Evolutionary conservation across 2,797 vertebrate genomes (phyloP).

Genomic region (Lithobates sylvaticus): DNA sequence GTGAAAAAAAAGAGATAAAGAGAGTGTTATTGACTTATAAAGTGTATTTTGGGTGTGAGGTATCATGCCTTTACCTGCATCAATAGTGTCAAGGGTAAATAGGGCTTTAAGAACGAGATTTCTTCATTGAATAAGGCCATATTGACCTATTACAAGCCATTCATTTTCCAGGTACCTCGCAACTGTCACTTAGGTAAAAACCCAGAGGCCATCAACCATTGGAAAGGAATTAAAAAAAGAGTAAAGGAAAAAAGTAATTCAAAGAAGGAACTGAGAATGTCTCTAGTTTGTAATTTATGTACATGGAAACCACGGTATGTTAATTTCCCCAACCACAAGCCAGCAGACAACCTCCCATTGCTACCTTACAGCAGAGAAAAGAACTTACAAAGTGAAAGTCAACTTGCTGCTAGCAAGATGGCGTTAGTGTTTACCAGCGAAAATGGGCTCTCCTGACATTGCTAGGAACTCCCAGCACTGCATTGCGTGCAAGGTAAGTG

Average conservation of each 20-base stretch:
- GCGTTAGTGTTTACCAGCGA: background rate
- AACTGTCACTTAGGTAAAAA: background rate
- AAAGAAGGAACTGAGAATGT: conserved; percentile 53
- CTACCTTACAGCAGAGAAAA: conserved; percentile 35
- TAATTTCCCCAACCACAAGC: conserved; percentile 59
- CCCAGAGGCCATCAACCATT: background rate
- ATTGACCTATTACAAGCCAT: background rate
- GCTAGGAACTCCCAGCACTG: background rate
- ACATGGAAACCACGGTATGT: conserved; percentile 53
- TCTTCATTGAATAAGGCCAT: background rate
- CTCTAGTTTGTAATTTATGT: conserved; percentile 45
- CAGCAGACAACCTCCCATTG: conserved; percentile 48
- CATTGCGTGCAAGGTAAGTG: conserved; percentile 22
- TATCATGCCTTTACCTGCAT: no score
- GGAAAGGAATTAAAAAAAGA: conserved; percentile 20
- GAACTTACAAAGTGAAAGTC: conserved; percentile 58
- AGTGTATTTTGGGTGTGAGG: no score
- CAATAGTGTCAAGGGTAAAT: no score
- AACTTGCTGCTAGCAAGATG: background rate
- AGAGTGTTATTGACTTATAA: no score
- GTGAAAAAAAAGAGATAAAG: no score
- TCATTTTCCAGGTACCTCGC: background rate
- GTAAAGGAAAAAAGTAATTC: background rate
- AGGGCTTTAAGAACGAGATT: no score
- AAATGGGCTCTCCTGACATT: conserved; percentile 9